Base-by-base conservation (phyloP, 1,140 invertebrate genomes). In the Drosophila sucinea region DNA sequence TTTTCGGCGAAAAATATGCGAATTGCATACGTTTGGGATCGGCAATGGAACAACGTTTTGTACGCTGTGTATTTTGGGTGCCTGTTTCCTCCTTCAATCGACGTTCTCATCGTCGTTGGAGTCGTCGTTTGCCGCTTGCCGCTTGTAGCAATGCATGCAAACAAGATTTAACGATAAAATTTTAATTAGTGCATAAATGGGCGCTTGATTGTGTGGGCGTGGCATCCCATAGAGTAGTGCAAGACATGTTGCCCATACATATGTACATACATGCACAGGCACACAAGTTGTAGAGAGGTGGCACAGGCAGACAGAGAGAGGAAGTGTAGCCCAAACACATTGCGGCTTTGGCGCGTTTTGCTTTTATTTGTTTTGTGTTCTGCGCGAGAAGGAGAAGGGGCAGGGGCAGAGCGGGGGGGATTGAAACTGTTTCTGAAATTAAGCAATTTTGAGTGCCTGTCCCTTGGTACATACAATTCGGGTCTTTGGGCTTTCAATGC, bases 161-260 rank as follows among this genome's bases (percentile, higher is more conserved):
- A 89, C 84, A 89, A 89, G 84, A 89, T 89, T 89, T 89, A 89
- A 89, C 84, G 84, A 89, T 89, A 89, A 89, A 89, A 89, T 89
- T 89, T 89, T 89, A 89, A 89, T 89, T 89, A 89, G 84, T 89
- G 84, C 84, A 89, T 89, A 89, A 89, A 89, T 89, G 84, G 84
- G 77, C 73, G 84, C 80, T 79, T 89, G 84, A 89, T 89, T 89
- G 84, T 89, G 81, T 89, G 84, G 84, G 84, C 84, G 84, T 89
- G 80, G 80, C 60, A 58, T 30, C 73, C 78, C 61, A 51, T 51
- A 51, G 8, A 54, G 76, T 70, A 70, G 74, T 47, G 54, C 57
- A 83, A 73, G 70, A 81, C 63, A 77, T 73, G 76, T 67, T 63
- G 56, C 40, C 64, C 79, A 72, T 58, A 77, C 33, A 63, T n/a